Conservation (phyloP, 2,113 vertebrate species). For the Reinhardtius hippoglossoides region DNA sequence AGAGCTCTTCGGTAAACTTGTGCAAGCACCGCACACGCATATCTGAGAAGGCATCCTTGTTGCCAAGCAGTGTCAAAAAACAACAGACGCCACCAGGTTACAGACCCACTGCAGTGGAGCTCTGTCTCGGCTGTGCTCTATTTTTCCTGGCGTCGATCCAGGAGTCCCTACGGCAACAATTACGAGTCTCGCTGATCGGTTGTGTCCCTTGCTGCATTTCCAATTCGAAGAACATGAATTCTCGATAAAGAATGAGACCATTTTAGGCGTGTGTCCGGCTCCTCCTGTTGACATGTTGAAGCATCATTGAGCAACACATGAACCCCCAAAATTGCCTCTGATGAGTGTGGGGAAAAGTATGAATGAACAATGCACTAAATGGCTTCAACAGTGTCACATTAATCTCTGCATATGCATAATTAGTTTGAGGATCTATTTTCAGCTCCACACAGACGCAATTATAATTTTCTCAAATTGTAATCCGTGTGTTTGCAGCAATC, state of each 20-base stretch:
- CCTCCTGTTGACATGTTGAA: background rate
- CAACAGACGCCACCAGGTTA: constrained; percentile 9
- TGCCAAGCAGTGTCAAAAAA: constrained; percentile 14
- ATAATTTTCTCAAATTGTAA: background rate
- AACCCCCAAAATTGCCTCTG: background rate
- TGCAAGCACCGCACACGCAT: background rate
- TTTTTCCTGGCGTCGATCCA: constrained; percentile 26
- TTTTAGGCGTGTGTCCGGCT: background rate
- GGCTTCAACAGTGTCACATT: no score
- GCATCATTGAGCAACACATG: background rate
- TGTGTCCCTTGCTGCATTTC: constrained; percentile 26
- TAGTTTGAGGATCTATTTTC: no score
- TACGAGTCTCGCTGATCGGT: constrained; percentile 34
- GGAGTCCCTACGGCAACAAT: constrained; percentile 27
- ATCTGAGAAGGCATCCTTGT: constrained; percentile 16
- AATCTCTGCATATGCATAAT: no score
- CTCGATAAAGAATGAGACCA: background rate
- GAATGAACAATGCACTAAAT: background rate
- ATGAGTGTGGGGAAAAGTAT: no score
- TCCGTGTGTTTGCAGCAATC: constrained; percentile 3
- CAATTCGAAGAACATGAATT: constrained; percentile 10
- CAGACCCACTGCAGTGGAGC: background rate
- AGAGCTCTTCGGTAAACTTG: background rate
- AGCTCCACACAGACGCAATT: no score
- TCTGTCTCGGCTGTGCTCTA: constrained; percentile 10